These are phyloP conservation scores for Falco novaeseelandiae DNA, from an alignment of 2,797 vertebrate species.

Conservation along the genomic window DNA sequence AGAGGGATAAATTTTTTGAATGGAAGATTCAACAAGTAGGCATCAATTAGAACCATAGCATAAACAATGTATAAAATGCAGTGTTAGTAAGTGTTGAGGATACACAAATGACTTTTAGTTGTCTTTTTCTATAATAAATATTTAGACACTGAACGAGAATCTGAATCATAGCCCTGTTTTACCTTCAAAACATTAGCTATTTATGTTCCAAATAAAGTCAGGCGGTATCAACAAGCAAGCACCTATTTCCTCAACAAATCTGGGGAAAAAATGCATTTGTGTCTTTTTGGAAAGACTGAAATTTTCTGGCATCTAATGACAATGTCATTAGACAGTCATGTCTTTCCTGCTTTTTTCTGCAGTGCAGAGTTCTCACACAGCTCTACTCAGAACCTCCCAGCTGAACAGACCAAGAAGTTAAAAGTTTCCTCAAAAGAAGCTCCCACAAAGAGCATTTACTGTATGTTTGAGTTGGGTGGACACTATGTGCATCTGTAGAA, in stretches of 20 bases:
- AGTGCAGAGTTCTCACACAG: not conserved
- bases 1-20: not conserved
- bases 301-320: not conserved
- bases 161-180: not conserved
- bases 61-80: not conserved
- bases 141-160: not conserved
- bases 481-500: not conserved
- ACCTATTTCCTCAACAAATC: not conserved
- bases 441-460: not conserved
- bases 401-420: not conserved
- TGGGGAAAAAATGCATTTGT: not conserved
- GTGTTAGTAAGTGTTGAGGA: not conserved
- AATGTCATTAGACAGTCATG: not conserved
- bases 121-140: not conserved
- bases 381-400: not conserved
- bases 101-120: not conserved
- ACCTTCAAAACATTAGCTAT: not conserved
- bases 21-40: not conserved
- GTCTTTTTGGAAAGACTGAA: not conserved
- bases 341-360: not conserved
- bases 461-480: not conserved
- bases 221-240: not conserved
- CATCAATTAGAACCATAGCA: not conserved
- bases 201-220: not conserved
- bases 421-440: not conserved